Evolutionary conservation across 2,797 vertebrate genomes (phyloP), one percentile per base, ranked within the genome.

Genomic region (Phylloscopus collybita): DNA sequence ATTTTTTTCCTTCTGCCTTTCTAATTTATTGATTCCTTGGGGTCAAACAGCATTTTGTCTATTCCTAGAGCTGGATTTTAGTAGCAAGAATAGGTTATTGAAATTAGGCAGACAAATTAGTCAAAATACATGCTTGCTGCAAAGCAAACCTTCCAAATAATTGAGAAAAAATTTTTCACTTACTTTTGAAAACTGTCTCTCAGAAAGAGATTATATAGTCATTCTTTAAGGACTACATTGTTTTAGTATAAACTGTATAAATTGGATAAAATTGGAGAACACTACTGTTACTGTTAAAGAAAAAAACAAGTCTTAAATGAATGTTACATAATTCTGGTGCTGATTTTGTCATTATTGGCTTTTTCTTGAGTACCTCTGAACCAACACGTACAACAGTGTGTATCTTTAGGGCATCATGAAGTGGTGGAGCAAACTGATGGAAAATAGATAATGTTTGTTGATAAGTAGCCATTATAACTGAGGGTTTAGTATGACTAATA

Each of bases 321-420:
- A 42, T 53, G 9, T 56, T 72, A 8, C 2, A 1, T 59, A 73
- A 73, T 54, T 81, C 66, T 95, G 38, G 21, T 86, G 30, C 53
- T 10, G 76, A 67, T 61, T 91, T 93, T 87, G 53, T 59, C 54
- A 87, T 60, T 38, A 47, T 69, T 87, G 34, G 21, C 36, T 85
- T 81, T 81, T 78, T 78, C 59, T 91, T 94, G 25, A 76, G 70
- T 57, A 69, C n/a, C 27, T 92, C 51, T 83, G 91, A 95, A 73
- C 84, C 94, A 96, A 32, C 21, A 18, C 17, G 62, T 51, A 60
- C 7, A 49, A 30, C 17, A 87, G 29, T n/a, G 34, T 27, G 15
- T 73, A 3, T 73, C 53, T n/a, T 82, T 84, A 67, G 71, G 61
- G 47, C 44, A 29, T 80, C 57, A 36, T 38, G 19, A 50, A 38